Evolutionary conservation across 2,888 invertebrate genomes (phyloP), one percentile per base, ranked within the genome.

Genomic region (Diarsia rubi): DNA sequence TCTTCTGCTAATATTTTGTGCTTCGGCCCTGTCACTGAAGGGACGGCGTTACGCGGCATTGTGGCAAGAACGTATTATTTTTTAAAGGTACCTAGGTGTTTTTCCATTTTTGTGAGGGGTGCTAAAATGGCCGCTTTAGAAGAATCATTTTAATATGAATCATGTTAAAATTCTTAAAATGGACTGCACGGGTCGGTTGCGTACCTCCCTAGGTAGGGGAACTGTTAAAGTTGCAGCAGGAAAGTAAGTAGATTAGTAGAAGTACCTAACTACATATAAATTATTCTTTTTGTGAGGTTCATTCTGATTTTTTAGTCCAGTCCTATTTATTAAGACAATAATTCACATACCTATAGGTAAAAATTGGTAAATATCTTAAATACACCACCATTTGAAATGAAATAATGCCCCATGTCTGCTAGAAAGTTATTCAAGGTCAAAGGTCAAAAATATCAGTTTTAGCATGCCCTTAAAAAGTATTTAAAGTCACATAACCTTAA

Each of bases 1-100:
- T 1, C 60, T 42, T 54, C n/a, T 14, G 78, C 57, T 70, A 85
- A 82, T 82, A 82, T 73, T 82, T 82, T 78, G 54, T 82, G 66
- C 59, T 82, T 85, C 82, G 83, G 60, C 2, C 42, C 69, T 82
- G 82, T 82, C 86, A 62, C 68, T 64, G 57, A 1, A 6, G 0
- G 73, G 70, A 73, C 47, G 67, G 27, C 3, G 44, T 12, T 54
- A 65, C 63, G 70, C 45, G 1, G 12, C 3, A 81, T 24, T 21
- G 52, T 16, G 1, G 42, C 62, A 62, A 42, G 62, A 42, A 62
- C 21, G 21, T 3, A 37, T 12, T 21, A 0, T 14, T n/a, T 60
- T 54, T 6, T 54, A 24, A 0, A 24, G 14, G 24, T 14, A n/a
- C n/a, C n/a, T n/a, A 16, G 6, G 16, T 57, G 8, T 6, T 52